Evolutionary conservation across 2,113 vertebrate genomes (phyloP), one percentile per base, ranked within the genome.

Genomic region (Chloropsis cyanopogon): DNA sequence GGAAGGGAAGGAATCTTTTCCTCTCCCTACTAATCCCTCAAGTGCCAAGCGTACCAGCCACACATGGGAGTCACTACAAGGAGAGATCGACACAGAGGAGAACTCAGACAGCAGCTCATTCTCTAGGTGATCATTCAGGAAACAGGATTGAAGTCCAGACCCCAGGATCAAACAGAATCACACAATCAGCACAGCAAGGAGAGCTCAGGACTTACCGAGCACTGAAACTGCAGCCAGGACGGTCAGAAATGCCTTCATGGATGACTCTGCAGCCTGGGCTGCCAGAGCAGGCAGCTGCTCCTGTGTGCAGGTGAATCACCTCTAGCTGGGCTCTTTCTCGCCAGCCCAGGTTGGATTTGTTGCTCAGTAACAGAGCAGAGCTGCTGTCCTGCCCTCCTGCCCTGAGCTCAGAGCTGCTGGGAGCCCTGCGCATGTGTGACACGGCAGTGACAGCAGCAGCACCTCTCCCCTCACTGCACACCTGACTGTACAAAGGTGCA

Each of bases 211-310:
- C 98, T 98, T 79, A 98, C 98, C 98, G 0, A 92, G 41, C 89
- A 95, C 96, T 41, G 95, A 93, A 87, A 95, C 95, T 8, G 57
- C 82, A 9, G 83, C 82, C 89, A 96, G 91, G 87, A 95, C 28
- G 79, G 86, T 17, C 90, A 97, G 95, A 14, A 98, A 7, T 2
- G 20, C 89, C 98, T 95, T 98, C 98, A 98, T 98, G 37, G 83
- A 96, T 60, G 44, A 4, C 53, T 20, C 7, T 5, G 68, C 79
- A 35, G 66, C 70, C 83, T 18, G 64, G 49, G 68, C 84, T 57
- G 71, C 11, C 13, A 46, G 47, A 33, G 29, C 69, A 86, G 60
- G 60, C 69, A 14, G n/a, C 3, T 15, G 59, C n/a, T 66, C 35
- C 77, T 12, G 37, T 4, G 18, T 20, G 60, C 54, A 44, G 72